A percentile compares a stretch with the other conserved stretches of the same genome.
Evolutionary conservation across 2,113 vertebrate species (phyloP).

Genomic region (Nesoenas mayeri): DNA sequence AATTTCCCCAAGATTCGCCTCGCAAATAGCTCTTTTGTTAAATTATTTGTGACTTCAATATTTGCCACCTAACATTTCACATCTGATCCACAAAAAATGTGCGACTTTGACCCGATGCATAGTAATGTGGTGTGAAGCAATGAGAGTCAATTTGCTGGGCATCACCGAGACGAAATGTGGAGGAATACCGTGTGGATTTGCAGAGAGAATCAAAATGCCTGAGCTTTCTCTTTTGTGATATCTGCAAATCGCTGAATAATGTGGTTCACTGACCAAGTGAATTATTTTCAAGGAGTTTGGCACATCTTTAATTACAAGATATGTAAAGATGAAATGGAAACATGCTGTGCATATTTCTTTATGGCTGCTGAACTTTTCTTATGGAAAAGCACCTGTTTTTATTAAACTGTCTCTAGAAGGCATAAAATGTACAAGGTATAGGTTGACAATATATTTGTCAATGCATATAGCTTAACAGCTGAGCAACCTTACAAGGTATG

Average conservation of each 20-base stretch:
- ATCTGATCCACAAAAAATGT: background rate
- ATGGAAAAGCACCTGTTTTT: slow-evolving; percentile 55
- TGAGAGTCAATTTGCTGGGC: slow-evolving; percentile 40
- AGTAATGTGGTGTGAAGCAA: slow-evolving; percentile 22
- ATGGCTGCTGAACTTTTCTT: slow-evolving; percentile 55
- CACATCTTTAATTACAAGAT: slow-evolving; percentile 69
- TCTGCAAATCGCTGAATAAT: slow-evolving; percentile 45
- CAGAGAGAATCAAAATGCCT: slow-evolving; percentile 30
- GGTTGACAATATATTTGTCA: slow-evolving; percentile 28
- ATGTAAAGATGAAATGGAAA: slow-evolving; percentile 67
- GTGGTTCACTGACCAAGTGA: slow-evolving; percentile 65
- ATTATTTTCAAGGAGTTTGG: slow-evolving; percentile 49
- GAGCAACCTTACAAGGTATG: background rate
- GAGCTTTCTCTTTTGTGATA: slow-evolving; percentile 44
- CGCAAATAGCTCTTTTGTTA: background rate
- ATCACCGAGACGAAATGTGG: background rate
- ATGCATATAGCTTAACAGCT: background rate
- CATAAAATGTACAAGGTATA: background rate
- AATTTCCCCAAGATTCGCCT: background rate
- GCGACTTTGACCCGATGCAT: slow-evolving; percentile 2
- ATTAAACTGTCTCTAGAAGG: slow-evolving; percentile 59
- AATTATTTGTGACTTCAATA: background rate
- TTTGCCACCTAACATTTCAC: background rate
- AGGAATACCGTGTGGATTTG: background rate
- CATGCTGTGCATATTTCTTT: slow-evolving; percentile 16